These are phyloP conservation scores for Danio aesculapii DNA, from an alignment of 2,797 vertebrate genomes.

Conservation along the genomic window DNA sequence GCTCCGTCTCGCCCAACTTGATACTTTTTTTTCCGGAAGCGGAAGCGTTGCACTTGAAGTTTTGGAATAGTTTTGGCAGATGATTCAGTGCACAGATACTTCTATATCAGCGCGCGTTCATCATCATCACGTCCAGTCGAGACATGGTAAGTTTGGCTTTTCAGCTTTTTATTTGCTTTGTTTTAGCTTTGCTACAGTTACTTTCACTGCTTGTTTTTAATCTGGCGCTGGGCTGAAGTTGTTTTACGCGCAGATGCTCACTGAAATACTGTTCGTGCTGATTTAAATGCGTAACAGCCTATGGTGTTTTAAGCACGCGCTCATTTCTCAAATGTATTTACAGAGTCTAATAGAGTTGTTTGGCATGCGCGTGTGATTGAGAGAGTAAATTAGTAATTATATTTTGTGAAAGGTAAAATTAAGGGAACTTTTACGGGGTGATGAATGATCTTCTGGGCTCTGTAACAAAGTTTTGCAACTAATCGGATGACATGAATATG, in stretches of 20 bases:
- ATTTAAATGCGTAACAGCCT: background rate
- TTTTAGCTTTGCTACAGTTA: background rate
- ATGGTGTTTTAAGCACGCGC: background rate
- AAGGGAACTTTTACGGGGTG: background rate
- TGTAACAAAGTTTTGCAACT: background rate
- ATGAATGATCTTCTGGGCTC: background rate
- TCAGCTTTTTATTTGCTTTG: background rate
- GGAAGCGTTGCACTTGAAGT: slow-evolving; percentile 64
- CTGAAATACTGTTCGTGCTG: background rate
- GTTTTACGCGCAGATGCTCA: slow-evolving; percentile 2
- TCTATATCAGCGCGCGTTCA: background rate
- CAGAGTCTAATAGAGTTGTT: background rate
- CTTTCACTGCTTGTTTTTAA: background rate
- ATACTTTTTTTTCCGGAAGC: slow-evolving; percentile 66
- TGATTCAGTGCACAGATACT: slow-evolving; percentile 44
- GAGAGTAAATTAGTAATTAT: background rate
- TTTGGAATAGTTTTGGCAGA: slow-evolving; percentile 60
- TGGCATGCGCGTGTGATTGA: background rate
- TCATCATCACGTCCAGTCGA: background rate
- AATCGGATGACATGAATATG: background rate
- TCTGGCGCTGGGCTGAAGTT: background rate
- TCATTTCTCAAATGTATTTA: background rate
- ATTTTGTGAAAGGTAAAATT: background rate
- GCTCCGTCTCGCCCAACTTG: slow-evolving; percentile 53
- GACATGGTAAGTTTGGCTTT: slow-evolving; percentile 58